Base-by-base conservation (phyloP, 1,140 invertebrate species). In the Drosophila sturtevanti region DNA sequence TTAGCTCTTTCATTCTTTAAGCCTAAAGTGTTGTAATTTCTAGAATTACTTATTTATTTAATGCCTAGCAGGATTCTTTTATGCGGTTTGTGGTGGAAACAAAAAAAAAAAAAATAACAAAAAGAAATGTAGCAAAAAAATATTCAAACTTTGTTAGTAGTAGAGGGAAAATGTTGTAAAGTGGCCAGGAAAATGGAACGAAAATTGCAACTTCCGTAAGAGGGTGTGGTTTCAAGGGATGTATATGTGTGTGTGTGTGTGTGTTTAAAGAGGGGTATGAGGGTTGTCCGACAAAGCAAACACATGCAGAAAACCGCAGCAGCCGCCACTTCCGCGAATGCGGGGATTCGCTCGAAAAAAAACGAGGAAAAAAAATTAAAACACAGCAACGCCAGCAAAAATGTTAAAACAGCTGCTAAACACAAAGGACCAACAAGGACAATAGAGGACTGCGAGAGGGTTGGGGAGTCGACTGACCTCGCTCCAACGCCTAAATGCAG, bases 401-500 rank as follows among this genome's bases (percentile, higher is more conserved):
- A 87, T 86, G 75, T 72, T 86, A 79, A 82, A 82, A 81, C 82
- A 82, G 82, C 79, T 87, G 75, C 21, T 78, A 87, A 77, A 77
- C 68, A 77, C 81, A 79, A 76, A 81, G 82, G 71, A 72, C 61
- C 52, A 38, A 64, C 41, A 68, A 61, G 71, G 54, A 69, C 56
- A 60, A 48, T 21, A 48, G 41, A 9, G 18, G 41, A 16, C 61
- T 41, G 41, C 31, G 55, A 64, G 31, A 35, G 11, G 44, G 38
- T 27, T 51, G 0, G 18, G 22, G n/a, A 63, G 63, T 14, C 35
- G 11, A 51, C 34, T 52, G 63, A 68, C 41, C 72, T 60, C 66
- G 74, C 74, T 67, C 72, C 63, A 72, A 68, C 79, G 82, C 82
- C 82, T 82, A 79, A 86, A 86, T 80, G 75, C 72, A 82, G 82